phyloP scores from a whole-genome alignment of 2,113 vertebrate genomes.

The Lepisosteus osseus region DNA sequence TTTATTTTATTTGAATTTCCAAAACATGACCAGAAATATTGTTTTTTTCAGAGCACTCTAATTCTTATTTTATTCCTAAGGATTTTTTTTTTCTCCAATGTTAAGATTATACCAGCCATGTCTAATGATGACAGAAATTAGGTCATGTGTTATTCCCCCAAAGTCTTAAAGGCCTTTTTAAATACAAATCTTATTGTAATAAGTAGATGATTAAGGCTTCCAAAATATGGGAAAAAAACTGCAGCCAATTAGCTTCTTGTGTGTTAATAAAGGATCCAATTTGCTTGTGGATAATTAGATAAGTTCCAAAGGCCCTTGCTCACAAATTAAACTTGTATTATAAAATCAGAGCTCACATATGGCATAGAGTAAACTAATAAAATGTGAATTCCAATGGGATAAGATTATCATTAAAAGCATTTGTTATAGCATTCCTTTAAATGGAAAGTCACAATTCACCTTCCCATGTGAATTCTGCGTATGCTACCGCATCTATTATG shows the following conservation, averaged over 20 bases:
- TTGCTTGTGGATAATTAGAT: slow-evolving; percentile 11
- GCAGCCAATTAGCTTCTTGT: slow-evolving; percentile 5
- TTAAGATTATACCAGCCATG: slow-evolving; percentile 6
- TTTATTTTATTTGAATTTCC: no score
- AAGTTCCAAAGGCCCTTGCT: slow-evolving; percentile 12
- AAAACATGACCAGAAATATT: no score
- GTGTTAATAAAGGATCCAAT: slow-evolving; percentile 15
- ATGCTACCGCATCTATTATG: neutral
- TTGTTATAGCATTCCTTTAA: slow-evolving; percentile 11
- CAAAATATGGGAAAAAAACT: neutral
- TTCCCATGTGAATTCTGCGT: neutral
- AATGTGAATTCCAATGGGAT: slow-evolving; percentile 6
- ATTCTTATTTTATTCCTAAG: no score
- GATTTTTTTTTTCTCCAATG: neutral
- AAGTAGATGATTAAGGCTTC: slow-evolving; percentile 7
- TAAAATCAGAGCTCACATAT: slow-evolving; percentile 12
- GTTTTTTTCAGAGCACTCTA: no score
- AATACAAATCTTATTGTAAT: slow-evolving; percentile 11
- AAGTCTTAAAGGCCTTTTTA: slow-evolving; percentile 7
- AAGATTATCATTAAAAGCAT: slow-evolving; percentile 10
- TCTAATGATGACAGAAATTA: neutral
- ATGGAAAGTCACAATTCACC: slow-evolving; percentile 3
- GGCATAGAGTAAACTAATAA: slow-evolving; percentile 11
- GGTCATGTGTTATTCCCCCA: neutral
- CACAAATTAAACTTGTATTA: slow-evolving; percentile 12